Evolutionary conservation across 2,797 vertebrate genomes (phyloP), one percentile per base, ranked within the genome.

Genomic region (Prunella strophiata): DNA sequence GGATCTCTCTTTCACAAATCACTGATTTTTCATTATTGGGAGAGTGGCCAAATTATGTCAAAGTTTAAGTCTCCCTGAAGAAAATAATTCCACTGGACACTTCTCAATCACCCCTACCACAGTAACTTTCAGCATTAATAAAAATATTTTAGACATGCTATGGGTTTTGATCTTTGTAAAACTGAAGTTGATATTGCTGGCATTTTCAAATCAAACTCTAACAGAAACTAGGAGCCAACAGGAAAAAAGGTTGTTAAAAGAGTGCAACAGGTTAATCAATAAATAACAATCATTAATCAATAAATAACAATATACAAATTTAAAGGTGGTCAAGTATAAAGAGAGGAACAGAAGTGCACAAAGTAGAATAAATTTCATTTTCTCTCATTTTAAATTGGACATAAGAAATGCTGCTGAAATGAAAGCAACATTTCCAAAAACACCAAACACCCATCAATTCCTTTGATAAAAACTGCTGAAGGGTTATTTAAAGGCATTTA

Each of bases 381-480:
- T 47, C 42, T 76, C 29, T 57, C 5, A 2, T 80, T 93, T 93
- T 58, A 85, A 80, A 11, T 3, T 58, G 38, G 45, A 61, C 32
- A n/a, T 36, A 25, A 32, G 22, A 79, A 77, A 82, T 29, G 47
- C 8, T 5, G 1, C 14, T 74, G 66, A 74, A 47, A 78, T 43
- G 48, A 91, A 93, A 89, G 16, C 21, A 86, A 10, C 32, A 20
- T 59, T 70, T 88, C 59, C 43, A 52, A 78, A 95, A 75, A 1
- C 23, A 81, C 9, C 0, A 0, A 85, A 62, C 4, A 50, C 4
- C 7, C 36, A 32, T 81, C 50, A 47, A 9, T 50, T 50, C 17
- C 32, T 75, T 65, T 63, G 9, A 59, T 43, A 70, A 88, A 92
- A 40, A 32, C 38, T 76, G 15, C 20, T 54, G 20, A 70, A 71